phyloP scores from a whole-genome alignment of 2,113 vertebrate species.

The Tetrax tetrax region DNA sequence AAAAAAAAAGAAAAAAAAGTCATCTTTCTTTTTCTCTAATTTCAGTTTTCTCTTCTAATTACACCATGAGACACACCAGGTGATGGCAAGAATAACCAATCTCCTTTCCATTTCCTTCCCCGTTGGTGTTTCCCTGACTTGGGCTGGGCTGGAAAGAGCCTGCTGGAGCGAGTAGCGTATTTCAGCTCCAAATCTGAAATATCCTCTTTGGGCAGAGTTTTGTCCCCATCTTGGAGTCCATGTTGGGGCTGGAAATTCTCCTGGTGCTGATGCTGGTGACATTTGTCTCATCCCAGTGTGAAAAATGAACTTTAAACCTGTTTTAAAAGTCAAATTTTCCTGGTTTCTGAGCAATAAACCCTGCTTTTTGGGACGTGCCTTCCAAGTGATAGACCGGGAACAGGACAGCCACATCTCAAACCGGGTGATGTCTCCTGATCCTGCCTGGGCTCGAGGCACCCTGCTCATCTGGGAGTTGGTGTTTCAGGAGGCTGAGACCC shows the following conservation, averaged over 20 bases:
- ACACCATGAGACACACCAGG: not conserved
- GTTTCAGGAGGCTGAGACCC: not conserved
- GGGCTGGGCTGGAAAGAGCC: not conserved
- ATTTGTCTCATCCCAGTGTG: not conserved
- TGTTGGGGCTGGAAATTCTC: rapidly evolving
- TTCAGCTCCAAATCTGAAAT: not conserved
- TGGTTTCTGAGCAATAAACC: not conserved
- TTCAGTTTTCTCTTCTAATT: not conserved
- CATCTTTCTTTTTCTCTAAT: not conserved
- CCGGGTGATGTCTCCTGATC: not conserved
- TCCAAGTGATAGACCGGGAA: not conserved
- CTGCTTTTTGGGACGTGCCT: not conserved
- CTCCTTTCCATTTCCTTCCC: not conserved
- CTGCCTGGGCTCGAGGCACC: not conserved
- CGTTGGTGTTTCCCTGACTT: not conserved
- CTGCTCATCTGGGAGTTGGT: not conserved
- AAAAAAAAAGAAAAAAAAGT: not conserved
- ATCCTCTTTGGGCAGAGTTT: not conserved
- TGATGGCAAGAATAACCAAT: no score
- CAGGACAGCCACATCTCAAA: not conserved
- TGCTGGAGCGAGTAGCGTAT: not conserved
- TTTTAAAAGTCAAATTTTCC: not conserved
- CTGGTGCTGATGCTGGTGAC: not conserved
- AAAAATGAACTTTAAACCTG: not conserved
- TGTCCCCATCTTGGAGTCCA: not conserved